phyloP scores from a whole-genome alignment of 2,797 vertebrate species.

The Bradypodion ventrale region DNA sequence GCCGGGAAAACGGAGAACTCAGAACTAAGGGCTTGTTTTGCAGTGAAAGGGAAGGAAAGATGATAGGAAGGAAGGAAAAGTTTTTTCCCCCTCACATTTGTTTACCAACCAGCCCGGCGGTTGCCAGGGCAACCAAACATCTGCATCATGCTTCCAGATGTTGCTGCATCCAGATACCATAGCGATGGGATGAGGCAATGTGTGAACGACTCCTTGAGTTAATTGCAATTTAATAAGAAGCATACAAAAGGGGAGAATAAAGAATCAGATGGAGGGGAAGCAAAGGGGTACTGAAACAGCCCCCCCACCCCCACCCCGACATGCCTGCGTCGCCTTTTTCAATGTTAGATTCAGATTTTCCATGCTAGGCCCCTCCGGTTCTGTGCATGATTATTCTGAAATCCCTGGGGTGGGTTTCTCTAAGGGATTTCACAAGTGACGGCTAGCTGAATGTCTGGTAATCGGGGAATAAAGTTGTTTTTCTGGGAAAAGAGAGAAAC shows the following conservation, averaged over 20 bases:
- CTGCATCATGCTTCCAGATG: constrained; percentile 71
- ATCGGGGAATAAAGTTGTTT: background rate
- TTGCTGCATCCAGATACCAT: constrained; percentile 70
- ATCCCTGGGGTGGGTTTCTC: background rate
- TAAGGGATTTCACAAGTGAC: background rate
- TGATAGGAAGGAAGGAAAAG: constrained; percentile 32
- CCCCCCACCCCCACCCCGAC: background rate
- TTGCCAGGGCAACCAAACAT: constrained; percentile 73
- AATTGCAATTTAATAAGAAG: constrained; percentile 6
- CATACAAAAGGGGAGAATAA: background rate
- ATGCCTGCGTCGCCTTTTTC: background rate
- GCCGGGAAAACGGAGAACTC: background rate
- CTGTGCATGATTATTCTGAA: background rate
- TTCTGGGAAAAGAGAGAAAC: background rate
- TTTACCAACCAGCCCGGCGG: constrained; percentile 66
- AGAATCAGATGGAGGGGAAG: background rate
- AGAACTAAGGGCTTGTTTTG: background rate
- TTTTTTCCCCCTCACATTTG: constrained; percentile 49
- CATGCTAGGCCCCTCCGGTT: background rate
- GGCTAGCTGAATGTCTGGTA: background rate
- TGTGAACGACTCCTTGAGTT: constrained; percentile 5
- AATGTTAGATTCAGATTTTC: constrained; percentile 20
- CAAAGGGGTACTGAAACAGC: background rate
- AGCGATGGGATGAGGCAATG: constrained; percentile 71
- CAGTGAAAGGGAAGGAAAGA: constrained; percentile 19